A percentile compares a stretch with the other conserved stretches of the same genome.
These are phyloP conservation scores for Ochropleura plecta DNA, from an alignment of 2,888 invertebrate species.

Conservation along the genomic window DNA sequence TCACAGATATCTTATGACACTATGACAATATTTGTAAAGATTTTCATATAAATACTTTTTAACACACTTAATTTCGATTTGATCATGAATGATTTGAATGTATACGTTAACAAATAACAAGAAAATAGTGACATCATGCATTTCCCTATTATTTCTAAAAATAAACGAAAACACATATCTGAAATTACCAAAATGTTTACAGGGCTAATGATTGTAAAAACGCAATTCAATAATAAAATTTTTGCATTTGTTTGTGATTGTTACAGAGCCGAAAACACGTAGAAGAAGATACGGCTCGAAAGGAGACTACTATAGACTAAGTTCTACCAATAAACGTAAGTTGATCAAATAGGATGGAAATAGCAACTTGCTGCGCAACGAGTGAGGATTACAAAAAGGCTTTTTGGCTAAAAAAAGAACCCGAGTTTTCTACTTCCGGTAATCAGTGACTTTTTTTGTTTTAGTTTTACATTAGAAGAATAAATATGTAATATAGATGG, in stretches of 20 bases:
- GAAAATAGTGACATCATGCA: background rate
- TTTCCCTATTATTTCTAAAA: background rate
- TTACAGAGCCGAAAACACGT: background rate
- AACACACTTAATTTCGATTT: conserved; percentile 12
- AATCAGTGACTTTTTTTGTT: too few species aligned
- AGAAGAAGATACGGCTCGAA: background rate
- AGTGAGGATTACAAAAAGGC: too few species aligned
- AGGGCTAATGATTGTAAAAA: background rate
- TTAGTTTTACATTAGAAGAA: too few species aligned
- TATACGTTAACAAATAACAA: conserved; percentile 14
- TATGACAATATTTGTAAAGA: conserved; percentile 1
- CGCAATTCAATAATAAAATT: background rate
- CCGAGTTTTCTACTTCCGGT: too few species aligned
- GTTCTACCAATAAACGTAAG: background rate
- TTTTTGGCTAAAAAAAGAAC: too few species aligned
- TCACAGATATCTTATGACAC: conserved; percentile 16
- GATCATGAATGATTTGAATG: background rate
- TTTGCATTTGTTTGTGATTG: background rate
- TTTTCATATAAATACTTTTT: conserved; percentile 12
- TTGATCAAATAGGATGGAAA: background rate
- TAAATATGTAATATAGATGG: too few species aligned
- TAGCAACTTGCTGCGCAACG: background rate
- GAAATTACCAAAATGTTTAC: background rate
- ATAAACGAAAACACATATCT: conserved; percentile 1
- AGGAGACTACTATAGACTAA: background rate